These are phyloP conservation scores for Podilymbus podiceps DNA, from an alignment of 2,113 vertebrate genomes.

Conservation along the genomic window DNA sequence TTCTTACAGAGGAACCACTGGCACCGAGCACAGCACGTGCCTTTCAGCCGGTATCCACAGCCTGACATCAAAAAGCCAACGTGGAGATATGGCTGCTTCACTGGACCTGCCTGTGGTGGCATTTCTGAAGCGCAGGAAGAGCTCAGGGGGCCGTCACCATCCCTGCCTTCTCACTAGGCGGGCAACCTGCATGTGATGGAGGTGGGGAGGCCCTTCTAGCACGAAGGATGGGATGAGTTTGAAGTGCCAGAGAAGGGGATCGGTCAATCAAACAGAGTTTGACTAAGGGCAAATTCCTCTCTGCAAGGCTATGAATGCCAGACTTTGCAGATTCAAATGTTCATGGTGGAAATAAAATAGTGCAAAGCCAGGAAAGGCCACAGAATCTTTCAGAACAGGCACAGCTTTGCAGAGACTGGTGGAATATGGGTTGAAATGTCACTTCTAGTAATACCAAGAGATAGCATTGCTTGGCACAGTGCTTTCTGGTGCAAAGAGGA, in stretches of 20 bases:
- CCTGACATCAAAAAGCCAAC: neutral
- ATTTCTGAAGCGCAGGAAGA: neutral
- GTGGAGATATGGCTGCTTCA: neutral
- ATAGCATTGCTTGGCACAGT: neutral
- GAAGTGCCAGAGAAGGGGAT: neutral
- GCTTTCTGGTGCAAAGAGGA: neutral
- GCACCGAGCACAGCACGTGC: accelerated
- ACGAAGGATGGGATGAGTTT: neutral
- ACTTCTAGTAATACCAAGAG: neutral
- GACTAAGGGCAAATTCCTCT: neutral
- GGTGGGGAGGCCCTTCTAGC: neutral
- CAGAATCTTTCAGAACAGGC: neutral
- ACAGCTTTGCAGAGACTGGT: neutral
- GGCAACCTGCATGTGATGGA: accelerated
- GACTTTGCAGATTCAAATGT: neutral
- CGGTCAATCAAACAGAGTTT: neutral
- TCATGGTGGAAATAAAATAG: neutral
- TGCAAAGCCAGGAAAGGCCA: neutral
- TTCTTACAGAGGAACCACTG: neutral
- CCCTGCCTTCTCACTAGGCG: neutral
- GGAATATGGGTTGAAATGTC: neutral
- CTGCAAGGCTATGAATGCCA: neutral
- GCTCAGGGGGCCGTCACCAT: too few species aligned
- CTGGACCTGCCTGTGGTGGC: neutral
- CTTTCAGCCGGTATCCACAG: neutral